Evolutionary conservation across 2,888 invertebrate species (phyloP).

Genomic region (Tribolium freemani): DNA sequence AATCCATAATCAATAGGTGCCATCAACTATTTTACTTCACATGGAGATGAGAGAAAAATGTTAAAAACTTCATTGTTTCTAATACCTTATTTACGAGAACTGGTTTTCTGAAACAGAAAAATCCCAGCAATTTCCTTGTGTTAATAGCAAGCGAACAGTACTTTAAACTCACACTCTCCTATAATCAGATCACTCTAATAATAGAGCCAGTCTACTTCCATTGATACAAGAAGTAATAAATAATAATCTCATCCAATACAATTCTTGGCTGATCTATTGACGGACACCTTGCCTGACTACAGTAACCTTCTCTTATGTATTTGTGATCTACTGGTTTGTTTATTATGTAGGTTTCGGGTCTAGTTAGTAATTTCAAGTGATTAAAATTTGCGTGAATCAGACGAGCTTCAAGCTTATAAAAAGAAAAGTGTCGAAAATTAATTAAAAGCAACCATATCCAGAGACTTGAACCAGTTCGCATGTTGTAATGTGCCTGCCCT

Average conservation of each 20-base stretch:
- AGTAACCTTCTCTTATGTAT: not conserved
- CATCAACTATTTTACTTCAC: not conserved
- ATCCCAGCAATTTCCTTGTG: not conserved
- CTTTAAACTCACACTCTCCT: not conserved
- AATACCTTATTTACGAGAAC: not conserved
- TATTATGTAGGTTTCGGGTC: slow-evolving; percentile 15
- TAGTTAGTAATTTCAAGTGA: slow-evolving; percentile 2
- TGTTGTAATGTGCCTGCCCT: not conserved
- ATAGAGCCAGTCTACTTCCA: not conserved
- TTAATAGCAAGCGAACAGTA: not conserved
- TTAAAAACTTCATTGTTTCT: not conserved
- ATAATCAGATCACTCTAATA: not conserved
- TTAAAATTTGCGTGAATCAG: not conserved
- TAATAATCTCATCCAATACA: not conserved
- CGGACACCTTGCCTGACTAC: not conserved
- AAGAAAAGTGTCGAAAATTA: slow-evolving; percentile 12
- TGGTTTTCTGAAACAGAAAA: not conserved
- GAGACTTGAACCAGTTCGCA: not conserved
- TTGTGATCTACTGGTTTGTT: not conserved
- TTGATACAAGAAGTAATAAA: not conserved
- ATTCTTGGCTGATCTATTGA: not conserved
- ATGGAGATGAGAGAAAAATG: not conserved
- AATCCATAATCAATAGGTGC: not conserved
- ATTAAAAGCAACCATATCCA: slow-evolving; percentile 10
- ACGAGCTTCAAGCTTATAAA: not conserved